Base-by-base conservation (phyloP, 2,797 vertebrate genomes). In the Ataeniobius toweri region DNA sequence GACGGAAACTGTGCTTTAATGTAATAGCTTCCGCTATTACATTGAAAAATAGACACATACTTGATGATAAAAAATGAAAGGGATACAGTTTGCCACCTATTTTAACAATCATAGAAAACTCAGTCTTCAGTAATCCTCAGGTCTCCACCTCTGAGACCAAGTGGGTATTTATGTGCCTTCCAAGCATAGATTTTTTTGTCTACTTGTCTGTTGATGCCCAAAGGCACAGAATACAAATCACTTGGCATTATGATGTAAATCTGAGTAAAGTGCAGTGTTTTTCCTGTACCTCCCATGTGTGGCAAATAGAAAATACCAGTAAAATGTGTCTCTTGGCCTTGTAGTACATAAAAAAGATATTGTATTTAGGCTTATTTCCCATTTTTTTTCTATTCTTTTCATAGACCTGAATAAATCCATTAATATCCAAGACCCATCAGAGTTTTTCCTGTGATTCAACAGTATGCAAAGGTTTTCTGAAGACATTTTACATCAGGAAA, bases 301-400 rank as follows among this genome's bases (percentile, higher is more conserved):
- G 78, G 71, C 81, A 84, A 81, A 90, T 79, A 71, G 78, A 87
- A 84, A 90, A 91, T 79, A 79, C 56, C 71, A 76, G 65, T 81
- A 79, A 58, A 36, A 59, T 73, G 67, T 79, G 55, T 81, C 48
- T 85, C 59, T 74, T 36, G 79, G 74, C 61, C 77, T 86, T 51
- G 20, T 73, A 28, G 69, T 84, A 80, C 89, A 82, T 74, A 26
- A 56, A 48, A 78, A 69, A 77, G 26, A 41, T 28, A 83, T 81
- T 80, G 71, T 81, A 80, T 70, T 67, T 20, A 22, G 36, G 31
- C 69, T 71, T 75, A 69, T 80, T 80, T 70, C 39, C 46, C 28
- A 22, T 31, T 59, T 59, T 65, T 53, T 71, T 77, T 68, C 67
- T 79, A 71, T 63, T 61, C 46, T 63, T 73, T 74, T 59, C 59